A percentile compares a stretch with the other conserved stretches of the same genome.
Conservation (phyloP, 1,140 invertebrate species). For the Leucophenga varia region DNA sequence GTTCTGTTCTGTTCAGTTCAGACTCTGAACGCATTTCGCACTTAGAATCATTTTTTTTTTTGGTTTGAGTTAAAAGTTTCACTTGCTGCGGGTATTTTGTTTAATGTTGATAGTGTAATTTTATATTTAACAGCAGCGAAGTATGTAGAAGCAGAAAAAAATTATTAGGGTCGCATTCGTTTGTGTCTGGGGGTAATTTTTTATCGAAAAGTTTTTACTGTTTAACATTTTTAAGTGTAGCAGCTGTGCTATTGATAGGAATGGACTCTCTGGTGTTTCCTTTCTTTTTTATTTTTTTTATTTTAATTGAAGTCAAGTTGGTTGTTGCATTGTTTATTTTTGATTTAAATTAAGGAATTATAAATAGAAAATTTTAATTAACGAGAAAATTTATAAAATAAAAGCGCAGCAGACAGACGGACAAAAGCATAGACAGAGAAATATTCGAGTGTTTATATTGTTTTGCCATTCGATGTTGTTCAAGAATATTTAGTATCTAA, state of each 20-base stretch:
- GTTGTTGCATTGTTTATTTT: too few relatives aligned
- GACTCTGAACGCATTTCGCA: neutral
- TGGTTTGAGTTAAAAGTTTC: neutral
- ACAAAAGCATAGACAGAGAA: too few relatives aligned
- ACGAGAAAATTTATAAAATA: too few relatives aligned
- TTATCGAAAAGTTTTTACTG: conserved; percentile 11
- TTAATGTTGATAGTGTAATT: conserved; percentile 52
- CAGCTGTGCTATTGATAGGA: conserved; percentile 4
- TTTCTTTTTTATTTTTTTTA: conserved; percentile 6
- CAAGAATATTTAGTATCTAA: too few relatives aligned
- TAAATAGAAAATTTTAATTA: too few relatives aligned
- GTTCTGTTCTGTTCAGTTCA: neutral
- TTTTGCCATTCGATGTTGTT: too few relatives aligned
- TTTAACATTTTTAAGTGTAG: conserved; percentile 1
- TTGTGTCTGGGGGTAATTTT: conserved; percentile 10
- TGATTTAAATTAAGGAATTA: too few relatives aligned
- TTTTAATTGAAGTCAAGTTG: conserved; percentile 36
- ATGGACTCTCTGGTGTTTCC: too few relatives aligned
- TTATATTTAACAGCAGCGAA: conserved; percentile 40
- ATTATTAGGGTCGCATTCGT: conserved; percentile 29
- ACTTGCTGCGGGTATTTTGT: conserved; percentile 49
- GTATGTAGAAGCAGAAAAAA: conserved; percentile 12
- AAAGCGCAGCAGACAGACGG: too few relatives aligned
- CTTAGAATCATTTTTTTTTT: conserved; percentile 1
- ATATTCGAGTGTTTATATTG: too few relatives aligned